Percentiles rank a stretch among this genome's conserved stretches.
Evolutionary conservation across 2,113 vertebrate genomes (phyloP).

Genomic region (Syrmaticus mikado): DNA sequence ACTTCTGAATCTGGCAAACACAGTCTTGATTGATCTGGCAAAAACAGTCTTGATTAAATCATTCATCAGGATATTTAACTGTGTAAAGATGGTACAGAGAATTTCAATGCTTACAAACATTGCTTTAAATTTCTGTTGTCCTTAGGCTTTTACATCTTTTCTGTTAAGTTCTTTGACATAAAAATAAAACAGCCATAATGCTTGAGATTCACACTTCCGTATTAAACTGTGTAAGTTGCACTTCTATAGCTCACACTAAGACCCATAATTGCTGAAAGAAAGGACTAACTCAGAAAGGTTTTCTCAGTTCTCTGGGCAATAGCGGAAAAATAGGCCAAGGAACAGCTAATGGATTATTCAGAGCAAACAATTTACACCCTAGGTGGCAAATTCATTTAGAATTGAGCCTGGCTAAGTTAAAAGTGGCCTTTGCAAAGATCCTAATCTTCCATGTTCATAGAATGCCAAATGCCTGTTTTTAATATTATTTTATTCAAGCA

Average conservation of each 20-base stretch:
- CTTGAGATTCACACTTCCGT: not conserved
- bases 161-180: not conserved
- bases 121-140: not conserved
- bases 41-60: not conserved
- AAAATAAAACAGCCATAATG: not conserved
- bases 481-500: not conserved
- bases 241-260: not conserved
- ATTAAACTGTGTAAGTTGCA: not conserved
- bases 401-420: not conserved
- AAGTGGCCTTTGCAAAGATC: not conserved
- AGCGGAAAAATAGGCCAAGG: not conserved
- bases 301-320: not conserved
- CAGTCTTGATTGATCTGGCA: not conserved
- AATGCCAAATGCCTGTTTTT: not conserved
- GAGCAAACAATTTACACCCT: not conserved
- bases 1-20: not conserved
- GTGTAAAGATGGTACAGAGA: not conserved
- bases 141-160: not conserved
- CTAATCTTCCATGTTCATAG: fast-evolving
- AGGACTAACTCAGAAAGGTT: not conserved
- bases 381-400: not conserved
- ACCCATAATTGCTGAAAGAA: not conserved
- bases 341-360: not conserved
- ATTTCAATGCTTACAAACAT: not conserved
- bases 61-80: not conserved